A percentile compares a stretch with the other conserved stretches of the same genome.
These are phyloP conservation scores for Ornithoptera priamus DNA, from an alignment of 2,888 invertebrate genomes.

Conservation along the genomic window DNA sequence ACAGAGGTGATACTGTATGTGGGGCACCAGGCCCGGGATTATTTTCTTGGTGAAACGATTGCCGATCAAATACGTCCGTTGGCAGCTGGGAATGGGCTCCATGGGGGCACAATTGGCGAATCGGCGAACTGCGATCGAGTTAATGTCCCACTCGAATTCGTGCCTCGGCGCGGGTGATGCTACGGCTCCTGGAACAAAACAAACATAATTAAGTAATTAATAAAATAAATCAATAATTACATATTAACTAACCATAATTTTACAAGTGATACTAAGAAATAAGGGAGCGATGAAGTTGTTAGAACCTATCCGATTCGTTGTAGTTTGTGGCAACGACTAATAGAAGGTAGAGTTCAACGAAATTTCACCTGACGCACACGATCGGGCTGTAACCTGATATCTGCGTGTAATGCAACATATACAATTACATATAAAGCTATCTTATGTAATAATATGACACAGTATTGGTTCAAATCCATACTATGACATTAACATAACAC, in stretches of 20 bases:
- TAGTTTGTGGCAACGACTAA: slow-evolving; percentile 5
- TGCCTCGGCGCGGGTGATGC: slow-evolving; percentile 43
- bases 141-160: slow-evolving; percentile 37
- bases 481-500: too few relatives aligned
- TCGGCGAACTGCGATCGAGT: slow-evolving; percentile 38
- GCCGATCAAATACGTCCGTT: slow-evolving; percentile 56
- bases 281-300: background rate
- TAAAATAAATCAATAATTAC: background rate
- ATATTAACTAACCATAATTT: background rate
- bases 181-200: slow-evolving; percentile 68
- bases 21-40: slow-evolving; percentile 52
- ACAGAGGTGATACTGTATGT: slow-evolving; percentile 59
- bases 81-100: slow-evolving; percentile 54
- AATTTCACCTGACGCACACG: slow-evolving; percentile 21
- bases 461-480: background rate
- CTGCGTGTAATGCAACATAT: slow-evolving; percentile 10
- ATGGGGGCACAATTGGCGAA: slow-evolving; percentile 49
- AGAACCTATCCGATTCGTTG: background rate
- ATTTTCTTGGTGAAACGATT: slow-evolving; percentile 56
- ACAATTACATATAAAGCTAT: slow-evolving; percentile 14
- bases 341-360: background rate
- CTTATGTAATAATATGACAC: slow-evolving; percentile 7
- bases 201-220: background rate
- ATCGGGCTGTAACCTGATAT: slow-evolving; percentile 16
- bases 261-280: background rate